Evolutionary conservation across 2,888 invertebrate genomes (phyloP), one percentile per base, ranked within the genome.

Genomic region (Scaeva pyrastri): DNA sequence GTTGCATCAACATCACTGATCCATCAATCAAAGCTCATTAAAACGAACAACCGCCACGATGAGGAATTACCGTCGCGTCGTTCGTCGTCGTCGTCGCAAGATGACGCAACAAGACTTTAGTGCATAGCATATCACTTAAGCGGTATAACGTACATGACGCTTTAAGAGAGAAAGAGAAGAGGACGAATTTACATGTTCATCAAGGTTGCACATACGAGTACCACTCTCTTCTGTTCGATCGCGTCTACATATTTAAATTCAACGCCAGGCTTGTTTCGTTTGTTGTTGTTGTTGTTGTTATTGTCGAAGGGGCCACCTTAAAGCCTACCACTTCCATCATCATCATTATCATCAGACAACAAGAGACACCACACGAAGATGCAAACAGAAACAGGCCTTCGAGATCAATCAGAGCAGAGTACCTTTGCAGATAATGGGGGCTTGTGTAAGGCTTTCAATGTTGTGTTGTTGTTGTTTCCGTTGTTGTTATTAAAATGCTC

Each of bases 11-110:
- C 75, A 71, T 26, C 48, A 48, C 76, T 70, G 86, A 86, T 82
- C 86, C 86, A 86, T 86, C 86, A 86, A 86, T 86, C 86, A 86
- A 86, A 86, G 86, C 86, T 86, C 82, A 86, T 86, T 86, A 86
- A 86, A 86, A 86, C 56, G 82, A 86, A 86, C 86, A 86, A 77
- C 86, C 74, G 72, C 86, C 74, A 72, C 39, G 68, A 55, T 45
- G 45, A 77, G 80, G 80, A 79, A 84, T 75, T 84, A 75, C 85
- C 80, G 71, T 79, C 75, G n/a, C n/a, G n/a, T n/a, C n/a, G n/a
- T n/a, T n/a, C n/a, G 6, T 10, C 14, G n/a, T 45, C 48, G 48
- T 16, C 4, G 31, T 5, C 0, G 66, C 71, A 71, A 55, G 39
- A 76, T 86, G 85, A 86, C 73, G 85, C 81, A 86, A 82, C 41